Evolutionary conservation across 2,888 invertebrate species (phyloP).

Genomic region (Anorthoa munda): DNA sequence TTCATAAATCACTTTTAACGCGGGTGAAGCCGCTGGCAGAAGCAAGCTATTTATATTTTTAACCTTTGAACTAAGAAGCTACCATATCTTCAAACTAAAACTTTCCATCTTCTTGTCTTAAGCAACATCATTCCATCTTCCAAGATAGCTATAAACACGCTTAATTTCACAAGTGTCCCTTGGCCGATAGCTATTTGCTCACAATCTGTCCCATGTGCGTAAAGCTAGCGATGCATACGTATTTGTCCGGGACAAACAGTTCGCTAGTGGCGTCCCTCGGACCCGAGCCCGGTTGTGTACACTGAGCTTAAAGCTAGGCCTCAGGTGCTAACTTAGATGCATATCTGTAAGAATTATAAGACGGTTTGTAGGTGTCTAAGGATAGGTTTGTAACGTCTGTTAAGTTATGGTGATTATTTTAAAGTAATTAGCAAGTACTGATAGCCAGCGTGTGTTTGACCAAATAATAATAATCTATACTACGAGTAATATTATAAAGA

Average conservation of each 20-base stretch:
- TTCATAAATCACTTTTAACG: too few relatives aligned
- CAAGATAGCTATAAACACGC: too few relatives aligned
- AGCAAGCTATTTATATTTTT: too few relatives aligned
- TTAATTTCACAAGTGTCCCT: too few relatives aligned
- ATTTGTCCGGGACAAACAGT: slow-evolving; percentile 67
- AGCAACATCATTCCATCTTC: background rate
- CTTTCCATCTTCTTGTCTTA: too few relatives aligned
- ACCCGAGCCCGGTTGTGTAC: slow-evolving; percentile 60
- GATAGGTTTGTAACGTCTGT: background rate
- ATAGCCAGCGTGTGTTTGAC: too few relatives aligned
- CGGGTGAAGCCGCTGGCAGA: too few relatives aligned
- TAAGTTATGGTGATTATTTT: background rate
- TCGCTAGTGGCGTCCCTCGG: slow-evolving; percentile 57
- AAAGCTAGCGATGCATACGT: slow-evolving; percentile 60
- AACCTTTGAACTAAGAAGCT: too few relatives aligned
- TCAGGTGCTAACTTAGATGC: slow-evolving; percentile 62
- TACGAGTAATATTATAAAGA: too few relatives aligned
- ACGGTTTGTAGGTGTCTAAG: background rate
- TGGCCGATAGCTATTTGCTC: slow-evolving; percentile 59
- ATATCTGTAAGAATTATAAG: slow-evolving; percentile 61
- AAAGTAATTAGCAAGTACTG: background rate
- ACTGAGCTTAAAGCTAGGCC: slow-evolving; percentile 55
- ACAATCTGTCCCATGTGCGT: slow-evolving; percentile 55
- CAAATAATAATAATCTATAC: too few relatives aligned
- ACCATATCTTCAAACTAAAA: too few relatives aligned